A percentile compares a stretch with the other conserved stretches of the same genome.
phyloP scores from a whole-genome alignment of 1,140 invertebrate genomes.

The Odontomachus brunneus region DNA sequence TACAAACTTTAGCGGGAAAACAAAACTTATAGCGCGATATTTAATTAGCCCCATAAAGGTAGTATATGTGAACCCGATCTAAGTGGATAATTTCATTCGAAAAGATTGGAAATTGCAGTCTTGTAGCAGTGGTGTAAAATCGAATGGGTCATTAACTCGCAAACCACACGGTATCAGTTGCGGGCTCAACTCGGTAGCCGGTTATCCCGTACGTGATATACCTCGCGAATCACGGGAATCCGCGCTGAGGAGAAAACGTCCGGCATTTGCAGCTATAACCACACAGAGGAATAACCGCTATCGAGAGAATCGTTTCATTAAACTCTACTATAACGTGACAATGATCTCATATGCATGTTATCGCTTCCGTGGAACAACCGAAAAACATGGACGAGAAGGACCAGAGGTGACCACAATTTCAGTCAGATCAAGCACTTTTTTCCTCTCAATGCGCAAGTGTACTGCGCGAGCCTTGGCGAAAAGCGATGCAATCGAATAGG shows the following conservation, averaged over 20 bases:
- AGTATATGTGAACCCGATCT: background rate
- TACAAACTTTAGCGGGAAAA: background rate
- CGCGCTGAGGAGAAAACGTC: too few relatives aligned
- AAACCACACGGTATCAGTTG: background rate
- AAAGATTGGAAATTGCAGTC: background rate
- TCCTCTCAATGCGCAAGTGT: too few relatives aligned
- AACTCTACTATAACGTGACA: too few relatives aligned
- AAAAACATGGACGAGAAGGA: too few relatives aligned
- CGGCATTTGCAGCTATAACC: too few relatives aligned
- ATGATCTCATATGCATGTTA: too few relatives aligned
- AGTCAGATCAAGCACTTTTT: too few relatives aligned
- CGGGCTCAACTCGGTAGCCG: too few relatives aligned
- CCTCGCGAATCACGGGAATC: background rate
- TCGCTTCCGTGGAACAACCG: too few relatives aligned
- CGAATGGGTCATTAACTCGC: background rate
- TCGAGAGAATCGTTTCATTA: too few relatives aligned
- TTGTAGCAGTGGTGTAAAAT: background rate
- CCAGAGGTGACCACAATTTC: too few relatives aligned
- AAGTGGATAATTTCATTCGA: background rate
- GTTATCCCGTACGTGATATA: slow-evolving; percentile 4
- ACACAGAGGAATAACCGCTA: too few relatives aligned
- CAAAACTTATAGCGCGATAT: background rate
- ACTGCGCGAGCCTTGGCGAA: slow-evolving; percentile 13
- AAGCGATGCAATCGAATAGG: slow-evolving; percentile 32
- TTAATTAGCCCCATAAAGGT: background rate